Evolutionary conservation across 1,140 invertebrate species (phyloP), one percentile per base, ranked within the genome.

Genomic region (Drosophila ficusphila): DNA sequence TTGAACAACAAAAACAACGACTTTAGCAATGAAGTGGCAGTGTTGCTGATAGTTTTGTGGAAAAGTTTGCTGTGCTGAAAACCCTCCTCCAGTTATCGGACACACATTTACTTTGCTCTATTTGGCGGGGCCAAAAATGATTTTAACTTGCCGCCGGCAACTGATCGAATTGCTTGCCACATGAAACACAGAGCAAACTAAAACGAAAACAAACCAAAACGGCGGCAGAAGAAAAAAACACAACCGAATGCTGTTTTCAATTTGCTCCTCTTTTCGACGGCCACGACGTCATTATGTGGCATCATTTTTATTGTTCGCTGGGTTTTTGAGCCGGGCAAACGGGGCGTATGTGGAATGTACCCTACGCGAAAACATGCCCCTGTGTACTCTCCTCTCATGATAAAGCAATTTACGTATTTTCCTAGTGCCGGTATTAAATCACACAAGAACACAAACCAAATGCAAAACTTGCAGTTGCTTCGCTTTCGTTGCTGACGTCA

Each of bases 101-200:
- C 71, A 46, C 21, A 41, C 70, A 71, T 85, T 85, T 77, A 41
- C 74, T 69, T 49, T 78, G 57, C 75, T 67, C 71, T 74, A 49
- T 77, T 57, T 60, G 60, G 44, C 61, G 71, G 76, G 46, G 62
- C 54, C 57, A 21, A 44, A 39, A 60, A 72, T 76, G 76, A 86
- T 73, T 83, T 71, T 64, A 46, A 57, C 46, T 65, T 67, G 68
- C 73, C 61, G 46, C 33, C 54, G 65, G 51, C 71, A 72, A 60
- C 71, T 72, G 72, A 72, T 83, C 74, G 79, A 82, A 82, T 82
- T 82, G 79, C 74, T 82, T 77, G 74, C 76, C 71, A 78, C 56
- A 71, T 67, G 60, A 34, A 77, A 70, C 74, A 73, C 41, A 51
- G 34, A 44, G 46, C 19, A 12, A 27, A 9, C 12, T 33, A 6